Evolutionary conservation across 2,888 invertebrate genomes (phyloP), one percentile per base, ranked within the genome.

Genomic region (Perizoma affinitatum): DNA sequence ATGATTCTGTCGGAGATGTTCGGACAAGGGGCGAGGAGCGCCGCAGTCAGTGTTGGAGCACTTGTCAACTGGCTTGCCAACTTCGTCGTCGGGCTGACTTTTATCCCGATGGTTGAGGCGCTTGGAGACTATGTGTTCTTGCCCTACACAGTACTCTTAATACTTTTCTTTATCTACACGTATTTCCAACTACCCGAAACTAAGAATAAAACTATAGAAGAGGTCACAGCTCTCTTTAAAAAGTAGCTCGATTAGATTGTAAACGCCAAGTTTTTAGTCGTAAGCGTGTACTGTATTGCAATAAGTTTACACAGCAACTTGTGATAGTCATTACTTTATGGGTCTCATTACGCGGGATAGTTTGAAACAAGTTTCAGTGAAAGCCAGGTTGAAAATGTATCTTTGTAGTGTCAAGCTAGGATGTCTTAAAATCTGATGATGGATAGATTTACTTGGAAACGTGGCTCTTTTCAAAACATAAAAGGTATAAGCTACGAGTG

Each of bases 11-110:
- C 93, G 0, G 93, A 93, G 71, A 63, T 93, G 71, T 93, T 93
- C 71, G 89, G 90, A 0, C 92, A 92, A 69, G 91, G 92, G 4
- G 86, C 93, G 0, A 78, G 93, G 51, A 89, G 90, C 59, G 90
- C 92, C 6, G 93, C 93, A 0, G 92, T 93, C 8, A 92, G 93
- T 59, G 84, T 92, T 0, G 93, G 92, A 4, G 92, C 93, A 9
- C 76, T 91, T 3, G 88, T 92, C 56, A 93, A 93, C 74, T 93
- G 93, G 93, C 84, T 92, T 49, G 92, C 93, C 8, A 93, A 93
- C 76, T 92, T 93, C 60, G 74, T 92, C n/a, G 88, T 93, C n/a
- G 91, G 92, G 2, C 72, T 93, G 6, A 80, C 87, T 0, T 93
- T 93, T 73, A 83, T 90, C 42, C 79, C 87, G 5, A 80, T 93